Evolutionary conservation across 2,888 invertebrate species (phyloP), one percentile per base, ranked within the genome.

Genomic region (Hylaea fasciaria): DNA sequence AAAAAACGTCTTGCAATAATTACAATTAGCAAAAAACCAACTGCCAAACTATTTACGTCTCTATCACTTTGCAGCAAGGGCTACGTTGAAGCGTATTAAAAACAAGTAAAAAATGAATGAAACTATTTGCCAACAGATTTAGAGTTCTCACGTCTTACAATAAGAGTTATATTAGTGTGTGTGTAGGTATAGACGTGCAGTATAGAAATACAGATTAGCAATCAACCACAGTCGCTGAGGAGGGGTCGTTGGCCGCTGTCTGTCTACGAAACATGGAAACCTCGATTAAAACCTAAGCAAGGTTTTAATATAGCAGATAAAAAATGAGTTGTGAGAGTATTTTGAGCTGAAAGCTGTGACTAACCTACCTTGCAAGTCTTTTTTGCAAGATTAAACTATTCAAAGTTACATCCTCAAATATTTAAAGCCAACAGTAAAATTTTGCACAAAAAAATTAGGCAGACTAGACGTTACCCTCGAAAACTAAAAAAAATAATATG

Each of bases 131-230:
- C 29, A 50, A 22, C 14, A 28, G 32, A 41, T 41, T 57, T 41
- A 40, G 16, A 48, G 47, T 22, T 48, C 10, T 48, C 41, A 39
- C 5, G 0, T 11, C 10, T 43, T 48, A 29, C 0, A 35, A 48
- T 48, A 58, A 49, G 43, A 9, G 28, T 44, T 28, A 39, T 51
- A 13, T 41, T 35, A 32, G 29, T 37, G 17, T 52, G 28, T 40
- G 12, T 50, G 41, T 13, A 2, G 16, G 28, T 51, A 54, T 53
- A 62, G 44, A 64, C 48, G 57, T 60, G 57, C 62, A 64, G 16
- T 41, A 32, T 43, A 44, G 64, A 65, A 72, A 65, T 22, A 22
- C 67, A 66, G 74, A 78, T 78, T 74, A 77, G 73, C 74, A 69
- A 78, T 77, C 73, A 62, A 76, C 58, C 70, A 60, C 54, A 62